Evolutionary conservation across 2,797 vertebrate genomes (phyloP).

Genomic region (Eurystomus glaucurus): DNA sequence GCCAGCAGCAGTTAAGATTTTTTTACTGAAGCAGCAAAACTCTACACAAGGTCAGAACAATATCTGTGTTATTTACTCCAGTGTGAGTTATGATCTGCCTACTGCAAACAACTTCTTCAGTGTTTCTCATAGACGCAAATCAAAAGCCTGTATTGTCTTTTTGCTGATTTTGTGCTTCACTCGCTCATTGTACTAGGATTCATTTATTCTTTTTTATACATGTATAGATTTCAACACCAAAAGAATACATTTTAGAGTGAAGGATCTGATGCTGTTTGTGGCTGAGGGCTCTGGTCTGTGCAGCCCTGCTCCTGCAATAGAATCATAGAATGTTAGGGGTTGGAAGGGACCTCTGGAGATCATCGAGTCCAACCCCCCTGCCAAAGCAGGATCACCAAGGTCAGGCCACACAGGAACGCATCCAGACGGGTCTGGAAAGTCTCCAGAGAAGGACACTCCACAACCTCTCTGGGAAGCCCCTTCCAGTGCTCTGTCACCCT

Average conservation of each 20-base stretch:
- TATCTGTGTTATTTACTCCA: conserved; percentile 63
- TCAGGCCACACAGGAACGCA: no score
- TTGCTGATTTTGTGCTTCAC: conserved; percentile 45
- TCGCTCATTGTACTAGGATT: background rate
- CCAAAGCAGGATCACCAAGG: no score
- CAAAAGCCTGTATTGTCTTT: conserved; percentile 50
- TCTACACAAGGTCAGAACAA: conserved; percentile 53
- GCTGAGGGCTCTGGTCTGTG: background rate
- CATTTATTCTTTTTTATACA: conserved; percentile 15
- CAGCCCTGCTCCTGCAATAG: background rate
- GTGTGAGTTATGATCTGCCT: conserved; percentile 40
- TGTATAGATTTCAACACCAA: background rate
- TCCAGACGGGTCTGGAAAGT: no score
- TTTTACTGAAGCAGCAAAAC: conserved; percentile 58
- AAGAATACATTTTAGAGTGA: background rate
- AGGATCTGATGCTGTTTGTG: background rate
- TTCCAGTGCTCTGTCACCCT: no score
- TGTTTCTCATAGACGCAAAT: conserved; percentile 45
- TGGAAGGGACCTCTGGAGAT: no score
- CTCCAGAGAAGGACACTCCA: no score
- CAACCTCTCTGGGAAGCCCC: no score
- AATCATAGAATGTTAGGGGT: no score
- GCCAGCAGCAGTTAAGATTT: conserved; percentile 20
- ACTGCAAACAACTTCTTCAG: background rate
- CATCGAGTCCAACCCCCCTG: no score